Percentiles rank a stretch among this genome's conserved stretches.
Evolutionary conservation across 2,888 invertebrate genomes (phyloP).

Genomic region (Oscheius sp.): DNA sequence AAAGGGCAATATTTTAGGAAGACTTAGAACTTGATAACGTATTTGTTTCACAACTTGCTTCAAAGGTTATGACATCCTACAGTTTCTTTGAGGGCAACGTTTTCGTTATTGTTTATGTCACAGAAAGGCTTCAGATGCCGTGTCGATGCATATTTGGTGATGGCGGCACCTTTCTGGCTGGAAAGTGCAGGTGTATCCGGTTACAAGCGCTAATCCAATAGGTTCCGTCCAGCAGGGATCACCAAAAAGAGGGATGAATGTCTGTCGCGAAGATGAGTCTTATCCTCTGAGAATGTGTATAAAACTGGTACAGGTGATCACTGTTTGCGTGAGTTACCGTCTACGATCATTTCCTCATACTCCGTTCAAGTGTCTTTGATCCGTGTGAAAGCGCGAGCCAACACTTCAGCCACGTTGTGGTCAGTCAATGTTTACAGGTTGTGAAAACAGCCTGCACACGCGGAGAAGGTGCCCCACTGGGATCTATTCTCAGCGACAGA

Average conservation of each 20-base stretch:
- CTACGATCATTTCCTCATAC: constrained; percentile 13
- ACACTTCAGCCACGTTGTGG: constrained; percentile 26
- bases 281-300: neutral
- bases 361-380: constrained; percentile 32
- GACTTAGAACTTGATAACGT: too few relatives aligned
- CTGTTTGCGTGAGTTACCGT: constrained; percentile 31
- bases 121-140: neutral
- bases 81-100: too few relatives aligned
- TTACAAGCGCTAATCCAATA: constrained; percentile 28
- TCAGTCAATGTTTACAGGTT: constrained; percentile 22
- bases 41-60: too few relatives aligned
- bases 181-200: constrained; percentile 24
- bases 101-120: neutral
- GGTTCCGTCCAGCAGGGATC: constrained; percentile 6
- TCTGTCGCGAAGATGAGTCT: neutral
- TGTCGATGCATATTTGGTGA: constrained; percentile 24
- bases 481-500: constrained; percentile 22
- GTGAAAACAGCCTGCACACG: constrained; percentile 3
- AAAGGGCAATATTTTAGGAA: too few relatives aligned
- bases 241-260: constrained; percentile 10
- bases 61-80: too few relatives aligned
- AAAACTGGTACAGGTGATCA: constrained; percentile 21
- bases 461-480: neutral
- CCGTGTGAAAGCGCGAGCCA: constrained; percentile 34
- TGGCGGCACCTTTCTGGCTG: constrained; percentile 29